Evolutionary conservation across 2,113 vertebrate genomes (phyloP), one percentile per base, ranked within the genome.

Genomic region (Anhinga anhinga): DNA sequence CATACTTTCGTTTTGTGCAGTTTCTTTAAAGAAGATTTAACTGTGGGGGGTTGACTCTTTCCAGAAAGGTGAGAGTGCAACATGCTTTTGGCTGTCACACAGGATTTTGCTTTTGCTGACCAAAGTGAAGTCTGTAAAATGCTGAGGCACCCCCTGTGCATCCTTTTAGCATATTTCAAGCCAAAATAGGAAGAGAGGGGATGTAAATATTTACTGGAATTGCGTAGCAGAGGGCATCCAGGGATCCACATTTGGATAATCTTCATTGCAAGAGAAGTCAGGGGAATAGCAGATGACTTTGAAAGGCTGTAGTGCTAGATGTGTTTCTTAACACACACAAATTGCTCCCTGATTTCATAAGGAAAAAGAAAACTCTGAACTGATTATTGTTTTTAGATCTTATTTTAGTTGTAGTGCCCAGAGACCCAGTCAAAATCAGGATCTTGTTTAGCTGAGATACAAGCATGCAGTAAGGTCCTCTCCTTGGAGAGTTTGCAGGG

Each of bases 201-300:
- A 62, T 93, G 79, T 91, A 93, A 94, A 90, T 90, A 77, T 83
- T 96, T 95, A 89, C 79, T 86, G 67, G 32, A 58, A 72, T 73
- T 83, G 49, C 66, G 59, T 90, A n/a, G 58, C 42, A 49, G 92
- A 80, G 58, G 77, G 62, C 67, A 90, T 29, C 42, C 45, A 66
- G 88, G 79, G 92, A 93, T 80, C 58, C 49, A 27, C 36, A 56
- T 76, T 95, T 82, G 82, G 96, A 73, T 92, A 77, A 96, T 95
- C 58, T 90, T 59, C 82, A 80, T 92, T 96, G 82, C 82, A 93
- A 94, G 82, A 52, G 53, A 92, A 90, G 45, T 66, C 87, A 66
- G 23, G 85, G 95, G 90, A 96, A 83, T 73, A 94, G 78, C 70
- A 86, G 90, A 78, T 56, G 63, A 79, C 90, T 97, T 95, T 92